These are phyloP conservation scores for Bhutanitis thaidina DNA, from an alignment of 2,888 invertebrate species.

Conservation along the genomic window DNA sequence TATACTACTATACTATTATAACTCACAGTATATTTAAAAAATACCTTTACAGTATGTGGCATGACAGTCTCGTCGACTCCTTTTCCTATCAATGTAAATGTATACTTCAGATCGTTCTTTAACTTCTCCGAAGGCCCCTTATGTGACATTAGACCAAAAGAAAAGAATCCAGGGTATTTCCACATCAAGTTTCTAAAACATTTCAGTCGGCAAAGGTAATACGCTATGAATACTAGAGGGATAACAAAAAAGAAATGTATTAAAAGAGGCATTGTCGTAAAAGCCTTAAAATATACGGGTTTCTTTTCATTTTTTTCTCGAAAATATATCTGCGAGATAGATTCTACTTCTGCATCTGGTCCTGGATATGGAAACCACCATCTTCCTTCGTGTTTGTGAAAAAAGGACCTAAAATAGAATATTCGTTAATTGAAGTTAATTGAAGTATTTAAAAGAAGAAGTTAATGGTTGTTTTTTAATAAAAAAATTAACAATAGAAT, in stretches of 20 bases:
- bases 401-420: conserved; percentile 42
- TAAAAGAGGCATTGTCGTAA: conserved; percentile 40
- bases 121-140: conserved; percentile 44
- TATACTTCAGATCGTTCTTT: conserved; percentile 38
- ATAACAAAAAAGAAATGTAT: conserved; percentile 40
- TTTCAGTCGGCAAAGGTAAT: conserved; percentile 40
- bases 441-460: no score
- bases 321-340: conserved; percentile 46
- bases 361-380: conserved; percentile 52
- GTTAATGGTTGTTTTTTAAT: no score
- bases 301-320: conserved; percentile 34
- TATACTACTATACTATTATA: no score
- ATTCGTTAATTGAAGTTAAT: no score
- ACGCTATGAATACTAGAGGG: conserved; percentile 40
- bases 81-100: conserved; percentile 41
- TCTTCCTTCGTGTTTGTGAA: conserved; percentile 39
- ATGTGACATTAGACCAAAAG: conserved; percentile 44
- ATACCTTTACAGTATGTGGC: conserved; percentile 10
- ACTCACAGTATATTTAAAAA: not conserved
- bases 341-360: conserved; percentile 38
- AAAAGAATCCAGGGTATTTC: conserved; percentile 42
- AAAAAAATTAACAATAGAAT: no score
- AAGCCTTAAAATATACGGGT: conserved; percentile 39
- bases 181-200: conserved; percentile 44
- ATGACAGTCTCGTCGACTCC: conserved; percentile 25